These are phyloP conservation scores for Galagoides demidoff DNA, from an alignment of 2,797 vertebrate species.

Conservation along the genomic window DNA sequence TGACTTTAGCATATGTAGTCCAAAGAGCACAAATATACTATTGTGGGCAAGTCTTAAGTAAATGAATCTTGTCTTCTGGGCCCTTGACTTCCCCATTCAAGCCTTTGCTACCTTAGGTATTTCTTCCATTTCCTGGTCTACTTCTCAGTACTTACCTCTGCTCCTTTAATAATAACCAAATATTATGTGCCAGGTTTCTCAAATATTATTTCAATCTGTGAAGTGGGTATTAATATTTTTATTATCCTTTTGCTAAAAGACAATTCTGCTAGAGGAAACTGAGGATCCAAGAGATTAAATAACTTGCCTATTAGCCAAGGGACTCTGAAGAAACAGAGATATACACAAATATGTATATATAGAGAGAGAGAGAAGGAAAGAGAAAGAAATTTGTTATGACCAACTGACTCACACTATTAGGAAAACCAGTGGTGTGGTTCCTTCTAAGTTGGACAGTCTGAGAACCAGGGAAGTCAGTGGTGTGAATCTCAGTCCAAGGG, in stretches of 20 bases:
- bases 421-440: neutral
- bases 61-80: slow-evolving; percentile 12
- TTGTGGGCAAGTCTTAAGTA: neutral
- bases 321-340: neutral
- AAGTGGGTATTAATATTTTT: neutral
- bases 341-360: neutral
- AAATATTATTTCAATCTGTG: neutral
- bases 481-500: neutral
- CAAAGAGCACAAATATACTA: neutral
- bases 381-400: neutral
- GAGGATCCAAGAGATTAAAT: neutral
- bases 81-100: neutral
- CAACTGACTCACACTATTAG: neutral
- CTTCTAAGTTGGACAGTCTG: neutral
- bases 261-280: neutral
- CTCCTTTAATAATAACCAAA: neutral
- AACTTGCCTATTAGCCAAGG: neutral
- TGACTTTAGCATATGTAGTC: neutral
- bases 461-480: neutral
- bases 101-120: neutral
- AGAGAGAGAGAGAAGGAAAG: neutral
- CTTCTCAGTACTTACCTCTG: neutral
- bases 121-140: neutral
- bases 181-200: neutral
- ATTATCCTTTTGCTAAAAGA: neutral